A percentile compares a stretch with the other conserved stretches of the same genome.
Evolutionary conservation across 2,888 invertebrate species (phyloP).

Genomic region (Lasioglossum morio): DNA sequence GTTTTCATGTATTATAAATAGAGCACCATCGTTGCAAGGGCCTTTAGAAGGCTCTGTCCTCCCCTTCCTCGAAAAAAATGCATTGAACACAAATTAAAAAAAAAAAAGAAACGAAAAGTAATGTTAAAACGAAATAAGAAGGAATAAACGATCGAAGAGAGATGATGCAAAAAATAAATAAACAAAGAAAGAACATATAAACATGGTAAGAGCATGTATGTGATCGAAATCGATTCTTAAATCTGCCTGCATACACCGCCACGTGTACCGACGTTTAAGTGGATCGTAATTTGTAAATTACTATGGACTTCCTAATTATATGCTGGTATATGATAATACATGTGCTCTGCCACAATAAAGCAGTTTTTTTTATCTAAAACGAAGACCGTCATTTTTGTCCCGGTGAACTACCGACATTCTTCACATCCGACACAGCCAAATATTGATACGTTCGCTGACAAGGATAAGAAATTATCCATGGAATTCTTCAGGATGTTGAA

Average conservation of each 20-base stretch:
- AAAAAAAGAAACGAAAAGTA: slow-evolving; percentile 51
- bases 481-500: not conserved
- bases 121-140: slow-evolving; percentile 53
- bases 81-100: slow-evolving; percentile 3
- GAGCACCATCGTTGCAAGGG: slow-evolving; percentile 61
- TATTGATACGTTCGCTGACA: not conserved
- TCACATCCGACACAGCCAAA: no score
- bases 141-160: slow-evolving; percentile 49
- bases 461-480: not conserved
- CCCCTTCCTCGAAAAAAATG: slow-evolving; percentile 14
- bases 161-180: not conserved
- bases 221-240: slow-evolving; percentile 71
- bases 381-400: slow-evolving; percentile 44
- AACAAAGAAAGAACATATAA: slow-evolving; percentile 31
- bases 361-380: slow-evolving; percentile 82
- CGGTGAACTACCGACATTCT: not conserved
- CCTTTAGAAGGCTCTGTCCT: slow-evolving; percentile 55
- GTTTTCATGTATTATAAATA: slow-evolving; percentile 72
- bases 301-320: slow-evolving; percentile 83
- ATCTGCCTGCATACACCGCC: slow-evolving; percentile 76
- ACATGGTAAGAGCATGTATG: slow-evolving; percentile 57
- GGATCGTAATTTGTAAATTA: slow-evolving; percentile 83
- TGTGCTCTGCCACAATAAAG: slow-evolving; percentile 85
- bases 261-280: slow-evolving; percentile 79
- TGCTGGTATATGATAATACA: slow-evolving; percentile 83